Evolutionary conservation across 2,797 vertebrate genomes (phyloP).

Genomic region (Alfaro cultratus): DNA sequence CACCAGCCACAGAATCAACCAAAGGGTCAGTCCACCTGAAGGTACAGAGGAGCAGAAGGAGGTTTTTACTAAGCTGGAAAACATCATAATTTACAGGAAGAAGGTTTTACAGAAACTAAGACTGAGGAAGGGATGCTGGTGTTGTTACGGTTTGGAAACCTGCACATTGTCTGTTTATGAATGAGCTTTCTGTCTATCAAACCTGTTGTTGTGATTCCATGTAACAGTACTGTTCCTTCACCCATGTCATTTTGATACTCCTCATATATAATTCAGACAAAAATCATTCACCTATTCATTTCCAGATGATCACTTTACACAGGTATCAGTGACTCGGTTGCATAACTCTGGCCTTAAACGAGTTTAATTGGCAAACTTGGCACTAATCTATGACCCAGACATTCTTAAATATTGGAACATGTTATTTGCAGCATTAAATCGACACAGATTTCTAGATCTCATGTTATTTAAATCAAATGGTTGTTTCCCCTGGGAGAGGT

Average conservation of each 20-base stretch:
- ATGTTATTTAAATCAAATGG: constrained; percentile 37
- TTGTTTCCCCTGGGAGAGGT: constrained; percentile 42
- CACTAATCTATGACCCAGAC: neutral
- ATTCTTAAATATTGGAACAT: neutral
- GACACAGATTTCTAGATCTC: constrained; percentile 48
- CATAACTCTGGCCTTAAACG: constrained; percentile 31
- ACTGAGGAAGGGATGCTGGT: neutral
- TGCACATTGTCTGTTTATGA: neutral
- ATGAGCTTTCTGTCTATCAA: constrained; percentile 37
- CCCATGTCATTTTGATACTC: constrained; percentile 53
- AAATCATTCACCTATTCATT: constrained; percentile 61
- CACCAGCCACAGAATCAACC: constrained; percentile 82
- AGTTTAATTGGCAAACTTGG: neutral
- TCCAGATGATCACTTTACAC: constrained; percentile 57
- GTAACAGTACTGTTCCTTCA: constrained; percentile 33
- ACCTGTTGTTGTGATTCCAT: constrained; percentile 49
- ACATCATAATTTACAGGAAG: neutral
- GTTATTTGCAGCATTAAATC: constrained; percentile 11
- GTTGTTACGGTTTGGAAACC: neutral
- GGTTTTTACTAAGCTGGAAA: neutral
- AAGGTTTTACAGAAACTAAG: neutral
- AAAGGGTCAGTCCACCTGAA: constrained; percentile 77
- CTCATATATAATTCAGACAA: constrained; percentile 66
- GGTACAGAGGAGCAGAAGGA: neutral
- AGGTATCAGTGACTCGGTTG: constrained; percentile 33